Evolutionary conservation across 2,113 vertebrate genomes (phyloP).

Genomic region (Columba livia): DNA sequence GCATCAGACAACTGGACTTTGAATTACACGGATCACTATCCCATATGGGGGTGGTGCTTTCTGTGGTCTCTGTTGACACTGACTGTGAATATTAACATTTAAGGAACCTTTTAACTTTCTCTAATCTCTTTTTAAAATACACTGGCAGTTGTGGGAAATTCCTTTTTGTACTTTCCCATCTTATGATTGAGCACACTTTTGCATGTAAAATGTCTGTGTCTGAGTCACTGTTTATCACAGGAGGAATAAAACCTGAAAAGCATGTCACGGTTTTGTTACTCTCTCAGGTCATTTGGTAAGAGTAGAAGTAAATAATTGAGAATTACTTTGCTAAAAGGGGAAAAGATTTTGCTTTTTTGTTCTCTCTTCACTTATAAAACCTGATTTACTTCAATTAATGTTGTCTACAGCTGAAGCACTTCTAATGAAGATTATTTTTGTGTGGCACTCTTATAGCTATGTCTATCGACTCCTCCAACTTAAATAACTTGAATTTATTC

Average conservation of each 20-base stretch:
- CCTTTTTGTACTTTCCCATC: constrained; percentile 26
- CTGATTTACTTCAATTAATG: neutral
- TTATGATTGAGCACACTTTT: neutral
- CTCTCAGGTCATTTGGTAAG: neutral
- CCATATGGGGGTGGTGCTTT: neutral
- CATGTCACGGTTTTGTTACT: neutral
- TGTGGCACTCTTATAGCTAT: neutral
- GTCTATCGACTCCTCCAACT: neutral
- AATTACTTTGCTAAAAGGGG: neutral
- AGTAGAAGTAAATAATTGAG: neutral
- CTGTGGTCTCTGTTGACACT: neutral
- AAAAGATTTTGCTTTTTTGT: neutral
- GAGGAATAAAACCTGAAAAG: constrained; percentile 47
- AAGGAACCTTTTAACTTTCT: neutral
- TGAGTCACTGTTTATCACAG: neutral
- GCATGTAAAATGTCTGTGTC: neutral
- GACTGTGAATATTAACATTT: neutral
- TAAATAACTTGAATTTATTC: neutral
- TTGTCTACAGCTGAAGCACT: neutral
- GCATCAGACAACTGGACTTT: neutral
- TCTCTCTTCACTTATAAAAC: neutral
- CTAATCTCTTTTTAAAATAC: neutral
- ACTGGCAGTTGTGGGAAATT: neutral
- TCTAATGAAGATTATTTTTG: neutral
- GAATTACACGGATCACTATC: neutral